These are phyloP conservation scores for Stigmatopora argus DNA, from an alignment of 2,113 vertebrate genomes.

Conservation along the genomic window DNA sequence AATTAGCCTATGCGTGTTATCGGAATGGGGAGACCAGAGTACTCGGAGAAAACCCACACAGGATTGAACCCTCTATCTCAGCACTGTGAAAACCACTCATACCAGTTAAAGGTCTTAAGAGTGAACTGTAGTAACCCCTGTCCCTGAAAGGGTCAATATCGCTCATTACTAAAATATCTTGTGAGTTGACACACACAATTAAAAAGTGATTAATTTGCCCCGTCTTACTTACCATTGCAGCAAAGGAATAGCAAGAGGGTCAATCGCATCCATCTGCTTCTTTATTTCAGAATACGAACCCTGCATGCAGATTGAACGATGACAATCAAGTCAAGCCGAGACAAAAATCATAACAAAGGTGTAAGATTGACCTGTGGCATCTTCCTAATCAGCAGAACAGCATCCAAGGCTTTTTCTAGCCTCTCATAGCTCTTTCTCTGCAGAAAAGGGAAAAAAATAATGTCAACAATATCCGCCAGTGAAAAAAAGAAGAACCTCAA, in stretches of 20 bases:
- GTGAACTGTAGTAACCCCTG: no score
- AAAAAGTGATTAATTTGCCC: not conserved
- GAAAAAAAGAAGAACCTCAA: no score
- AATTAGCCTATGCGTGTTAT: no score
- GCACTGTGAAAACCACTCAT: no score
- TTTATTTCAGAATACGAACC: conserved; percentile 92
- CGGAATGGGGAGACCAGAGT: no score
- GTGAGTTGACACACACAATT: not conserved
- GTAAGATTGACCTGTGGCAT: conserved; percentile 82
- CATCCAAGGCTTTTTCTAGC: conserved; percentile 89
- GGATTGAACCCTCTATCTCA: no score
- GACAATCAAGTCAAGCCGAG: not conserved
- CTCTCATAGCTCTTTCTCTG: conserved; percentile 93
- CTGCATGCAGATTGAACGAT: conserved; percentile 53
- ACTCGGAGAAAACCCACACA: no score
- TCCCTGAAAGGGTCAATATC: no score
- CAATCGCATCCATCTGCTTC: conserved; percentile 93
- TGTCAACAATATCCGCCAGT: no score
- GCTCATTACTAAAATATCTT: no score
- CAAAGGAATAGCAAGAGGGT: conserved; percentile 87
- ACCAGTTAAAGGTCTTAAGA: no score
- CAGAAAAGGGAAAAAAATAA: conserved; percentile 1
- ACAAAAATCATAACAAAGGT: not conserved
- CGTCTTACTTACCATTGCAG: conserved; percentile 86
- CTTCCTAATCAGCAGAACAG: conserved; percentile 86